Conservation (phyloP, 2,797 vertebrate species). For the Sebastes iracundus region DNA sequence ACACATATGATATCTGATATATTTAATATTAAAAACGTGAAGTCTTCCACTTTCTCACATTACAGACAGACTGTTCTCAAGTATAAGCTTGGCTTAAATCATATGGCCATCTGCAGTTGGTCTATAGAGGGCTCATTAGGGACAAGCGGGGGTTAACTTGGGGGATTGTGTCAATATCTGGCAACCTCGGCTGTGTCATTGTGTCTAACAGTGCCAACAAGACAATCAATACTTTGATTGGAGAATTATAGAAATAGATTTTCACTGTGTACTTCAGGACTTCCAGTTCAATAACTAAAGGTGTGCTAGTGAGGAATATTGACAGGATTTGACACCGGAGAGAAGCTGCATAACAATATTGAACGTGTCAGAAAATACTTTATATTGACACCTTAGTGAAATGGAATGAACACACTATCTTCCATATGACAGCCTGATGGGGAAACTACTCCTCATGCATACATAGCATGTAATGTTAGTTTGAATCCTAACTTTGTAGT, state of each 20-base stretch:
- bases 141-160: slow-evolving; percentile 40
- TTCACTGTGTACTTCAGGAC: slow-evolving; percentile 38
- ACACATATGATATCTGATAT: neutral
- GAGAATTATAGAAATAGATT: slow-evolving; percentile 69
- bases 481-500: neutral
- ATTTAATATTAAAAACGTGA: neutral
- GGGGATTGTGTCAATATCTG: slow-evolving; percentile 56
- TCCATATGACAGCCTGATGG: neutral
- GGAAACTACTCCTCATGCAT: neutral
- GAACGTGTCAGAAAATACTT: slow-evolving; percentile 50
- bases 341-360: slow-evolving; percentile 31
- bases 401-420: slow-evolving; percentile 3
- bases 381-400: neutral
- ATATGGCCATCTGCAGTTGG: neutral
- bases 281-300: slow-evolving; percentile 54
- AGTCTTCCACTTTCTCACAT: neutral
- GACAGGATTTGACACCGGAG: slow-evolving; percentile 14
- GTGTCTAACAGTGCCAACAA: slow-evolving; percentile 53
- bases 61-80: neutral
- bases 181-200: slow-evolving; percentile 38
- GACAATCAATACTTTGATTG: slow-evolving; percentile 65
- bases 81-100: neutral
- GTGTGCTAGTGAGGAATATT: slow-evolving; percentile 35
- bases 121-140: slow-evolving; percentile 58
- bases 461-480: neutral